These are phyloP conservation scores for Abscondita cerata DNA, from an alignment of 2,888 invertebrate species.

Conservation along the genomic window DNA sequence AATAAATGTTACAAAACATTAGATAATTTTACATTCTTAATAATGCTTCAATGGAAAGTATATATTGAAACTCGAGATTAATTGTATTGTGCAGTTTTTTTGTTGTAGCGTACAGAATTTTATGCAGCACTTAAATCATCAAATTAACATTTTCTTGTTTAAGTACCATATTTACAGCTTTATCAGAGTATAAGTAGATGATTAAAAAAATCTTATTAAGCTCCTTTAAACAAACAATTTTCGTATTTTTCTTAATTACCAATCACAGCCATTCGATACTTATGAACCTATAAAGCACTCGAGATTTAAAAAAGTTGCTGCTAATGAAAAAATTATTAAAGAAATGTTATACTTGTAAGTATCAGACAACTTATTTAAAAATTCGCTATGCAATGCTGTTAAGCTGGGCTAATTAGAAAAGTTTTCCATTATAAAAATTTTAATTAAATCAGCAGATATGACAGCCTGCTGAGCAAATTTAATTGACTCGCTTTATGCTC, in stretches of 20 bases:
- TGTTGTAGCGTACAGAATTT: too few species aligned
- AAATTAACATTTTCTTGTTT: too few species aligned
- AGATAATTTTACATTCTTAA: too few species aligned
- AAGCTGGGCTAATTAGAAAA: slow-evolving; percentile 29
- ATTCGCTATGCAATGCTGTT: slow-evolving; percentile 24
- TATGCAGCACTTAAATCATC: too few species aligned
- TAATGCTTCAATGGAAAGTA: too few species aligned
- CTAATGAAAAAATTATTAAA: slow-evolving; percentile 13
- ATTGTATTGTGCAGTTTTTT: too few species aligned
- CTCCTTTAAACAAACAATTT: neutral
- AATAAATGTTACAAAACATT: too few species aligned
- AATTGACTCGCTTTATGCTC: slow-evolving; percentile 26
- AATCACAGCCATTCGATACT: slow-evolving; percentile 4
- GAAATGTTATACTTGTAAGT: slow-evolving; percentile 12
- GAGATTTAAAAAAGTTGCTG: slow-evolving; percentile 8
- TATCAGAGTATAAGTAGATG: neutral
- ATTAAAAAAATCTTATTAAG: slow-evolving; percentile 7
- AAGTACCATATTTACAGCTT: neutral
- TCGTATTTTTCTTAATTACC: neutral
- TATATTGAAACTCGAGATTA: too few species aligned
- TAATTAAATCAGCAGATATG: slow-evolving; percentile 34
- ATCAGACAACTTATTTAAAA: slow-evolving; percentile 24
- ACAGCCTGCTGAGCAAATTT: slow-evolving; percentile 29
- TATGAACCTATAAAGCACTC: neutral
- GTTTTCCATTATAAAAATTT: slow-evolving; percentile 31